Base-by-base conservation (phyloP, 1,140 invertebrate genomes). In the Dinoponera quadriceps region DNA sequence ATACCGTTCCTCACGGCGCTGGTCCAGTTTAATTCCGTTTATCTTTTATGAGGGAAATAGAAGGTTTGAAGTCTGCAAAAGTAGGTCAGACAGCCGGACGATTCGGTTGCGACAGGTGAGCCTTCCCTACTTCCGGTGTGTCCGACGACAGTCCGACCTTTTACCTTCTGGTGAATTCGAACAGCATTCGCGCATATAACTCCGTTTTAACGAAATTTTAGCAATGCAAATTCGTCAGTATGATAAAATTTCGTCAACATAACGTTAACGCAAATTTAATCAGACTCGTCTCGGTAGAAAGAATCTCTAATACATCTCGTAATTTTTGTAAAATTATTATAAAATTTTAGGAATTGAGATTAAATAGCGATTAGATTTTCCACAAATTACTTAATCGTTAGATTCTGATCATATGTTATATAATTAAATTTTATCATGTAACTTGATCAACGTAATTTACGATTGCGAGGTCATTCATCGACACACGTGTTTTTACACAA, bases 61-160 rank as follows among this genome's bases (percentile, higher is more conserved):
- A 57, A 29, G 20, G 4, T 27, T 16, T 20, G 16, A 18, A 49
- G 33, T 77, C 44, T 73, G 16, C 38, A 14, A 54, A 83, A 77
- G 49, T 73, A 55, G 71, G 73, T 75, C 78, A 54, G 33, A 57
- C 57, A 14, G 29, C 14, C 59, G 33, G 75, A 77, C 75, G 83
- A 72, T 57, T 83, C 71, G 69, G 16, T 5, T 25, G 38, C 44
- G 66, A 82, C 85, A 87, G 83, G 77, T 87, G 85, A 14, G 57
- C 48, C 83, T 72, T 54, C 81, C 81, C 85, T 62, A 54, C 62
- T 89, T 90, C 89, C 89, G 77, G 85, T 29, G 13, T 48, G 38
- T 9, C 11, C 18, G 25, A 33, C 60, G 33, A 54, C 29, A 51
- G 27, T 55, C 60, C n/a, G n/a, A 71, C 29, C 33, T 55, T 27